phyloP scores from a whole-genome alignment of 2,797 vertebrate genomes.

The Myripristis jacobus region DNA sequence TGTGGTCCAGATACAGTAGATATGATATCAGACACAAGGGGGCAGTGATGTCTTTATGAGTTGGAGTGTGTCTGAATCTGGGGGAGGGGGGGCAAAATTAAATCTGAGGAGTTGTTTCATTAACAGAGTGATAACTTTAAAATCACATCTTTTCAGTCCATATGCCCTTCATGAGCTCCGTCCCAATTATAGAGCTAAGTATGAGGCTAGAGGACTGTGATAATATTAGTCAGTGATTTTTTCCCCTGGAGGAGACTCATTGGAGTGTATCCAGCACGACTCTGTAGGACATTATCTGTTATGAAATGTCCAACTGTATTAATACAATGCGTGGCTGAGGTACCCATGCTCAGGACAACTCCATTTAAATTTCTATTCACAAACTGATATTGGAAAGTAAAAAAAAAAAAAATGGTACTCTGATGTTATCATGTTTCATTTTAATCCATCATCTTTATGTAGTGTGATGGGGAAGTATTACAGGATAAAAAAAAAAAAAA shows the following conservation, averaged over 20 bases:
- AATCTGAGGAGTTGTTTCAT: constrained; percentile 70
- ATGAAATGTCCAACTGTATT: constrained; percentile 31
- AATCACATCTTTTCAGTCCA: constrained; percentile 59
- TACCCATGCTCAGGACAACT: constrained; percentile 7
- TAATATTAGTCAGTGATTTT: constrained; percentile 68
- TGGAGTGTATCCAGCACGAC: constrained; percentile 54
- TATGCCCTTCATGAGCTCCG: constrained; percentile 59
- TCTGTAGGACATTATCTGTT: constrained; percentile 51
- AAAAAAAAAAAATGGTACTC: too few relatives aligned
- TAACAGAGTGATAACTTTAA: constrained; percentile 69
- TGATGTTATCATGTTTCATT: not conserved
- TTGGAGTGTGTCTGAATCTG: constrained; percentile 35
- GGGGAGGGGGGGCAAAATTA: constrained; percentile 68
- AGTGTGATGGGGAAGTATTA: constrained; percentile 6
- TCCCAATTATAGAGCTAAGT: constrained; percentile 68
- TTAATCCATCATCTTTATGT: constrained; percentile 20
- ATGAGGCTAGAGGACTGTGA: constrained; percentile 58
- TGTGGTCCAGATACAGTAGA: not conserved
- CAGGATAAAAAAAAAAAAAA: constrained; percentile 3
- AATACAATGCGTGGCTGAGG: constrained; percentile 22
- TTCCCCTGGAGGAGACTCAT: constrained; percentile 50
- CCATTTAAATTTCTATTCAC: not conserved
- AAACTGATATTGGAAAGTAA: too few relatives aligned
- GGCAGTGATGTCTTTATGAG: constrained; percentile 66
- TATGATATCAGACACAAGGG: constrained; percentile 55